A percentile compares a stretch with the other conserved stretches of the same genome.
Conservation (phyloP, 2,797 vertebrate genomes). For the Crocodylus rhombifer region DNA sequence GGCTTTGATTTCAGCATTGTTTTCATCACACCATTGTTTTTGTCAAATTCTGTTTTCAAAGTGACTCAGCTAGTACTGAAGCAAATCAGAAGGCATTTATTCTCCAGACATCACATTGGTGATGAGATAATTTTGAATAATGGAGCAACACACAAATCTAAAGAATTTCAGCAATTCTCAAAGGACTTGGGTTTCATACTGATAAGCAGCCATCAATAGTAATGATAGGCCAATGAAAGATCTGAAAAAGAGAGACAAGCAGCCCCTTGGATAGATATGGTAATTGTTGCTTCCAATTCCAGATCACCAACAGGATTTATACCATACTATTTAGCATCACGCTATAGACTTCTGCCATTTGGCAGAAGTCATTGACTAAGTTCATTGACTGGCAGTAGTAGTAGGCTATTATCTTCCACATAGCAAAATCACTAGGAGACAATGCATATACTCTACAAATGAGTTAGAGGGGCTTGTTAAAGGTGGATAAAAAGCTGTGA, state of each 20-base stretch:
- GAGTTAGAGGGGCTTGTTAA: neutral
- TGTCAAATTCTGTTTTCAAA: too few relatives aligned
- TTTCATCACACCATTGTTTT: too few relatives aligned
- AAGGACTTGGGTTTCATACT: fast-evolving
- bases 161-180: too few relatives aligned
- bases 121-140: fast-evolving
- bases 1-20: too few relatives aligned
- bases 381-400: neutral
- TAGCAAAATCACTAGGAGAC: neutral
- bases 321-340: neutral
- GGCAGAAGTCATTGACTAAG: neutral
- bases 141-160: fast-evolving
- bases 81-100: fast-evolving
- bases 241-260: neutral
- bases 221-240: fast-evolving
- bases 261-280: too few relatives aligned
- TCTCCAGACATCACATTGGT: neutral
- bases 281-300: too few relatives aligned
- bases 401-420: neutral
- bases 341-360: neutral
- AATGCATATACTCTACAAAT: neutral
- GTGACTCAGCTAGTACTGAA: fast-evolving
- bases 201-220: neutral
- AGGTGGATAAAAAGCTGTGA: neutral
- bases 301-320: neutral